phyloP scores from a whole-genome alignment of 2,113 vertebrate species.

The Taurulus bubalis region DNA sequence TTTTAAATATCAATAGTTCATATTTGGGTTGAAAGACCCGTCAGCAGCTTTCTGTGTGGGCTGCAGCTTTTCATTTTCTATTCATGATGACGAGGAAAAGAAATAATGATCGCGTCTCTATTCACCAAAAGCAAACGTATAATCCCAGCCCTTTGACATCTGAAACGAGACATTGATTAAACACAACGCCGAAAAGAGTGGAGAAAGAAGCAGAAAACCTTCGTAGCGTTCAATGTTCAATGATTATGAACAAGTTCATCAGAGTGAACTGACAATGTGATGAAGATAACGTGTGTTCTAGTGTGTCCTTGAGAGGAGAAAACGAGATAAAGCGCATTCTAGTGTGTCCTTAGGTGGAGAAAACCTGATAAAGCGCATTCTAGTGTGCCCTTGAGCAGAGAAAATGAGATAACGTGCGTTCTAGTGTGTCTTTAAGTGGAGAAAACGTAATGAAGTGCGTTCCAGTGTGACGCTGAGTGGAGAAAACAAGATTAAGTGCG shows the following conservation, averaged over 20 bases:
- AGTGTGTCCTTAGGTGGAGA: background rate
- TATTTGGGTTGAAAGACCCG: slow-evolving; percentile 8
- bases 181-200: background rate
- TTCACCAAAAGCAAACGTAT: background rate
- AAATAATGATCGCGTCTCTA: background rate
- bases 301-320: background rate
- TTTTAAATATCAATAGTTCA: background rate
- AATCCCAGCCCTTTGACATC: background rate
- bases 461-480: too few relatives aligned
- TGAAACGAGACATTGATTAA: background rate
- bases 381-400: too few relatives aligned
- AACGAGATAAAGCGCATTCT: background rate
- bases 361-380: too few relatives aligned
- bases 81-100: background rate
- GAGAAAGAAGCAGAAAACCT: background rate
- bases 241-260: background rate
- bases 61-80: background rate
- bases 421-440: background rate
- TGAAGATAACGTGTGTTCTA: background rate
- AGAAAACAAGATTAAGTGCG: too few relatives aligned
- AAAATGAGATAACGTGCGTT: too few relatives aligned
- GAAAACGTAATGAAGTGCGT: too few relatives aligned
- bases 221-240: too few relatives aligned
- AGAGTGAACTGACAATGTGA: background rate
- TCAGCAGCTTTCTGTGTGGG: background rate